phyloP scores from a whole-genome alignment of 2,888 invertebrate genomes.

The Embidobia sp. region DNA sequence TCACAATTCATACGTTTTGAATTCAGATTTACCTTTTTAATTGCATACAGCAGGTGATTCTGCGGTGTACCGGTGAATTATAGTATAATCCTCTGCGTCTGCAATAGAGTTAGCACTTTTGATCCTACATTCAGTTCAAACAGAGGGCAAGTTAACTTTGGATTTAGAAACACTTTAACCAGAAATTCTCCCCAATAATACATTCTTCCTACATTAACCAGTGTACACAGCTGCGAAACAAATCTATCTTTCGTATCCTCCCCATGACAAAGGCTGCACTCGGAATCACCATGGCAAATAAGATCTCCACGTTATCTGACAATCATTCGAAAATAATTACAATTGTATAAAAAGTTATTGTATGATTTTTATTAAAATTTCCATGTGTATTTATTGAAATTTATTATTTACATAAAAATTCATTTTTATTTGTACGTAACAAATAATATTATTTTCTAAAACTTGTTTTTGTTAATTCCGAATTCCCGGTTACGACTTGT shows the following conservation, averaged over 20 bases:
- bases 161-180: slow-evolving; percentile 78
- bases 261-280: slow-evolving; percentile 65
- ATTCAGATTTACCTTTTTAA: slow-evolving; percentile 5
- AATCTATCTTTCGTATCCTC: slow-evolving; percentile 76
- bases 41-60: slow-evolving; percentile 30
- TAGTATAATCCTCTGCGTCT: slow-evolving; percentile 38
- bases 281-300: slow-evolving; percentile 71
- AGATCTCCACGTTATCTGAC: slow-evolving; percentile 51
- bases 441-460: no score
- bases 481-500: no score
- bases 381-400: no score
- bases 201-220: slow-evolving; percentile 75
- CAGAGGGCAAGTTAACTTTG: slow-evolving; percentile 73
- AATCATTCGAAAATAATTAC: slow-evolving; percentile 75
- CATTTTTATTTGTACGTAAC: no score
- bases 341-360: no score
- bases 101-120: slow-evolving; percentile 65
- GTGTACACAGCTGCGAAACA: slow-evolving; percentile 81
- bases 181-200: slow-evolving; percentile 70
- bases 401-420: no score
- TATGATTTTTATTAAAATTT: no score
- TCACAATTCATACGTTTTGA: no score
- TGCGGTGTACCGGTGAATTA: slow-evolving; percentile 59
- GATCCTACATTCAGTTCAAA: slow-evolving; percentile 60
- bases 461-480: no score